Percentiles rank a stretch among this genome's conserved stretches.
These are phyloP conservation scores for Myzus persicae DNA, from an alignment of 1,140 invertebrate genomes.

Conservation along the genomic window DNA sequence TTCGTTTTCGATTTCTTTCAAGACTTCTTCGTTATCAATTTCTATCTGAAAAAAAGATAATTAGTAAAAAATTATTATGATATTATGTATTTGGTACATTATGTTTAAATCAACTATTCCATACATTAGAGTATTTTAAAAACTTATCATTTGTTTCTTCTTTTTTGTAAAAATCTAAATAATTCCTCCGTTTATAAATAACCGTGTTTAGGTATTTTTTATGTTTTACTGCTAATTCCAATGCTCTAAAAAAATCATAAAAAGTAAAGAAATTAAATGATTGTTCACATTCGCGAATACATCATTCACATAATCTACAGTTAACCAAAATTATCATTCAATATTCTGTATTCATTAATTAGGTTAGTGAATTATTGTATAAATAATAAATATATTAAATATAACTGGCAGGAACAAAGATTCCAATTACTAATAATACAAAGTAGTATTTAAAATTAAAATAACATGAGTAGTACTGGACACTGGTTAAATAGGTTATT, in stretches of 20 bases:
- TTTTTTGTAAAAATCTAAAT: conserved; percentile 77
- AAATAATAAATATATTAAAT: not conserved
- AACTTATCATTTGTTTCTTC: conserved; percentile 80
- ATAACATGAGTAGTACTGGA: not conserved
- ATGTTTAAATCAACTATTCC: not conserved
- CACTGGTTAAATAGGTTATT: too few relatives aligned
- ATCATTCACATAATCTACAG: not conserved
- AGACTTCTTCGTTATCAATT: conserved; percentile 17
- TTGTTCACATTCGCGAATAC: not conserved
- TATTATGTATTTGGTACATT: not conserved
- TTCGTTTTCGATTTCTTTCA: conserved; percentile 24
- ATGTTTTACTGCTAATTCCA: conserved; percentile 85
- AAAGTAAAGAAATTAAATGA: not conserved
- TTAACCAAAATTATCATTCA: too few relatives aligned
- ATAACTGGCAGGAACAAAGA: not conserved
- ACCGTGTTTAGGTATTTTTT: conserved; percentile 81
- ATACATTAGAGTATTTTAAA: conserved; percentile 64
- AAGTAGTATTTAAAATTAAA: not conserved
- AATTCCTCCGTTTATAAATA: conserved; percentile 77
- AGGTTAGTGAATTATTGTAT: too few relatives aligned
- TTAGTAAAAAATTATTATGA: not conserved
- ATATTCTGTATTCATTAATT: too few relatives aligned
- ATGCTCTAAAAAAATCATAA: conserved; percentile 70
- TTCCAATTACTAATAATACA: not conserved
- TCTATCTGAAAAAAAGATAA: conserved; percentile 1